Evolutionary conservation across 2,797 vertebrate genomes (phyloP), one percentile per base, ranked within the genome.

Genomic region (Steatocranus sp.): DNA sequence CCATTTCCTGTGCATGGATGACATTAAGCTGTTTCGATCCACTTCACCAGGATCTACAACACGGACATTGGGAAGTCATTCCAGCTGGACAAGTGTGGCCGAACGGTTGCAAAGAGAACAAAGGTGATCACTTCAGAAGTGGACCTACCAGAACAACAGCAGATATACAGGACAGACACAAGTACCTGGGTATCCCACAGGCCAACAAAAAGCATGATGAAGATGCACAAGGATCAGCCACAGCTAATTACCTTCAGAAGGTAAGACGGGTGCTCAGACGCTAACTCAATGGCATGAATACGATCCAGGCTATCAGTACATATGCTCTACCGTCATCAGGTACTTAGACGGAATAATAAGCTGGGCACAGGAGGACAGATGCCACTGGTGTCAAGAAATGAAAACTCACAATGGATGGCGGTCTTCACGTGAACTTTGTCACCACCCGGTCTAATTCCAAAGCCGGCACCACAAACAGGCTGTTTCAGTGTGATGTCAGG

Each of bases 401-500:
- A 25, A 56, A 30, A 56, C 25, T 17, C 53, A 17, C 14, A 4
- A 56, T 17, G 11, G 32, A 38, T 2, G 7, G 11, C 1, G 5
- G 34, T 15, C 18, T 63, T 20, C 32, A 63, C 1, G 4, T 36
- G 58, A 20, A 11, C 54, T 6, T 54, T 54, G 23, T 5, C 23
- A 0, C 25, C 53, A 30, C 25, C 0, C 1, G 7, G 51, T 27
- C 12, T 8, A 54, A 27, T 1, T 32, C 27, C 5, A 58, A 58
- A 32, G 15, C 54, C 4, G 7, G 3, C 34, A 63, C 7, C 58
- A 38, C 3, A 2, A 68, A 68, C 5, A 15, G 5, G 12, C 12
- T 23, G 20, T 68, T 43, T 68, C 36, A 68, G 12, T 68, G 61
- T 66, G 61, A 68, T 18, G 4, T 0, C 36, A 70, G 20, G 0